These are phyloP conservation scores for Heptranchias perlo DNA, from an alignment of 2,113 vertebrate species.

Conservation along the genomic window DNA sequence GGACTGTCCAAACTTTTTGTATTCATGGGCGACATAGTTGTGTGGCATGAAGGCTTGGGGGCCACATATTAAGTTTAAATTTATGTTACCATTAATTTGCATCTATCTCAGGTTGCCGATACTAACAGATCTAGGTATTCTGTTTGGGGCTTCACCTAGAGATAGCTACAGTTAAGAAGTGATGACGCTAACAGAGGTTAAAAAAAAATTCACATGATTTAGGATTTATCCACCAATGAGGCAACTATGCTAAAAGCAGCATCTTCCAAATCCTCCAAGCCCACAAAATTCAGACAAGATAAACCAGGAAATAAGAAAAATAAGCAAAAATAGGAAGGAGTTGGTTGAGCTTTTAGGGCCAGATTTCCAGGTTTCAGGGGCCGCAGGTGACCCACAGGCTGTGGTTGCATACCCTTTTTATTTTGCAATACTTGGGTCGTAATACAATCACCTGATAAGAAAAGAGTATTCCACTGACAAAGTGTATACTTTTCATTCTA, in stretches of 20 bases:
- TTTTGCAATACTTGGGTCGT: background rate
- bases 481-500: background rate
- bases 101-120: background rate
- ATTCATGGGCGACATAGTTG: background rate
- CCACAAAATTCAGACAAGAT: background rate
- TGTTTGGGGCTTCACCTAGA: conserved; percentile 1
- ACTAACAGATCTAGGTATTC: background rate
- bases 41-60: background rate
- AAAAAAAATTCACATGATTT: conserved; percentile 9
- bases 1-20: background rate
- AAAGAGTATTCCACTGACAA: background rate
- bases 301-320: background rate
- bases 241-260: background rate
- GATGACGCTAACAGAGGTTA: background rate
- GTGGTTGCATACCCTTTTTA: background rate
- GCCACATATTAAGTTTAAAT: background rate
- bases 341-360: background rate
- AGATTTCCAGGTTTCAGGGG: background rate
- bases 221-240: background rate
- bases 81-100: background rate
- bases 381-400: background rate
- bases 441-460: no score
- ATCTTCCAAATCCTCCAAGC: background rate
- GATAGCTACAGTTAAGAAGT: background rate
- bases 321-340: background rate